Evolutionary conservation across 1,140 invertebrate genomes (phyloP).

Genomic region (Dinothrombium tinctorium): DNA sequence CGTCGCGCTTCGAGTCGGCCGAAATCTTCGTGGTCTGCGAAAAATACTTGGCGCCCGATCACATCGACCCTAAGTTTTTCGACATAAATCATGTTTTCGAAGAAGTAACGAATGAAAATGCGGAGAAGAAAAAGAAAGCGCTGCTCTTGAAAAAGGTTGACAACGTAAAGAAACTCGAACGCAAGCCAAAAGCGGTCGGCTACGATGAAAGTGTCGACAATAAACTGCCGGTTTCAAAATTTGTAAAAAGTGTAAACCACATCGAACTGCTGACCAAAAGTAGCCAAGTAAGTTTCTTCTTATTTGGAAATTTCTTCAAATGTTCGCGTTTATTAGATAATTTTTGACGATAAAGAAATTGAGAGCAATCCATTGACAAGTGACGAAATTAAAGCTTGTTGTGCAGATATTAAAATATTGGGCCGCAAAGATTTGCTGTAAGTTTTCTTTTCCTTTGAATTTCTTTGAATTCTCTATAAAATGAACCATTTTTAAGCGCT

Average conservation of each 20-base stretch:
- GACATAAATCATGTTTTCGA: conserved; percentile 90
- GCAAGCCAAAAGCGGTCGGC: conserved; percentile 68
- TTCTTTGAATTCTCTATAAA: neutral
- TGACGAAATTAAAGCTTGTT: conserved; percentile 68
- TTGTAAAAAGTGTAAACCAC: conserved; percentile 44
- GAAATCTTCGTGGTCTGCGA: conserved; percentile 99
- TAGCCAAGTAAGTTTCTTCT: conserved; percentile 44
- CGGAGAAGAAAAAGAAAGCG: conserved; percentile 23
- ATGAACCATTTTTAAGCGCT: conserved; percentile 8
- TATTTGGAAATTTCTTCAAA: neutral
- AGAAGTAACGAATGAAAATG: conserved; percentile 46
- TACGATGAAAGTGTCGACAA: conserved; percentile 72
- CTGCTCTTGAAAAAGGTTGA: conserved; percentile 11
- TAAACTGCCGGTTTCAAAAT: conserved; percentile 42
- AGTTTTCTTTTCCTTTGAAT: conserved; percentile 5
- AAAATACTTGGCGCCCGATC: conserved; percentile 71
- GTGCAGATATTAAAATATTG: conserved; percentile 88
- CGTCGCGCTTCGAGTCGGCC: conserved; percentile 90
- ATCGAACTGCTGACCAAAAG: conserved; percentile 46
- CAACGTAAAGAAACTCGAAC: conserved; percentile 18
- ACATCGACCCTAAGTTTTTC: conserved; percentile 77
- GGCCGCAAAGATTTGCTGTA: conserved; percentile 67
- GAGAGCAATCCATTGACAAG: conserved; percentile 60
- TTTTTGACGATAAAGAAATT: conserved; percentile 54
- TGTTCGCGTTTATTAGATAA: conserved; percentile 30